Percentiles rank a stretch among this genome's conserved stretches.
Evolutionary conservation across 2,888 invertebrate species (phyloP).

Genomic region (Cylloceria caligata): DNA sequence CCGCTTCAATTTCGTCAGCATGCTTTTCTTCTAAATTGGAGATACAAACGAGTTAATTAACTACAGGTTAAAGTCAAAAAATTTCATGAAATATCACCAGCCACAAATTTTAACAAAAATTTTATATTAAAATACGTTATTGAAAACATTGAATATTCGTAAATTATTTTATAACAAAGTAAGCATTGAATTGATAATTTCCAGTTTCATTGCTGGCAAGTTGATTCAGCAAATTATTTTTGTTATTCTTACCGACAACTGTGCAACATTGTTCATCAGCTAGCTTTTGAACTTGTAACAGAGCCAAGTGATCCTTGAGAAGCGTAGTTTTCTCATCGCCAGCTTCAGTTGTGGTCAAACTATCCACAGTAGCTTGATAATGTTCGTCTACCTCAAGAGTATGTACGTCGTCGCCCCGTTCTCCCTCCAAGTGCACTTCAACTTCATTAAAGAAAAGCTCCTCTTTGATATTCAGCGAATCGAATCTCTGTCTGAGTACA

Average conservation of each 20-base stretch:
- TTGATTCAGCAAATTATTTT: not conserved
- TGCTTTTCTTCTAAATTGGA: constrained; percentile 36
- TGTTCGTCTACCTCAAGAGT: constrained; percentile 67
- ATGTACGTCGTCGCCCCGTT: constrained; percentile 67
- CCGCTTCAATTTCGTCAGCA: constrained; percentile 15
- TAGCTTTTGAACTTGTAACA: constrained; percentile 78
- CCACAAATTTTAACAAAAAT: too few species aligned
- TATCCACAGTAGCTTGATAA: constrained; percentile 67
- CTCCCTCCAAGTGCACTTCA: constrained; percentile 77
- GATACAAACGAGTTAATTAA: not conserved
- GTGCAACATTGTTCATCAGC: constrained; percentile 66
- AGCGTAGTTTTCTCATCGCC: constrained; percentile 72
- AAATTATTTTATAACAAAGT: too few species aligned
- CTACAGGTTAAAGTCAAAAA: not conserved
- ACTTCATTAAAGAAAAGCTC: constrained; percentile 82
- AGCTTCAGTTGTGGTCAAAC: constrained; percentile 58
- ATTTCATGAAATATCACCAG: not conserved
- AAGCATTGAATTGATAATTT: too few species aligned
- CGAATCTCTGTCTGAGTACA: constrained; percentile 78
- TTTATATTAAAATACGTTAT: too few species aligned
- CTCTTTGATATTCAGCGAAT: constrained; percentile 79
- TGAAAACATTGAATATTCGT: too few species aligned
- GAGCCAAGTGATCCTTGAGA: constrained; percentile 79
- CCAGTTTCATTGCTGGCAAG: not conserved
- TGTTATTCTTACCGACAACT: not conserved